Percentiles rank a stretch among this genome's conserved stretches.
phyloP scores from a whole-genome alignment of 2,113 vertebrate species.

The Felis chaus region DNA sequence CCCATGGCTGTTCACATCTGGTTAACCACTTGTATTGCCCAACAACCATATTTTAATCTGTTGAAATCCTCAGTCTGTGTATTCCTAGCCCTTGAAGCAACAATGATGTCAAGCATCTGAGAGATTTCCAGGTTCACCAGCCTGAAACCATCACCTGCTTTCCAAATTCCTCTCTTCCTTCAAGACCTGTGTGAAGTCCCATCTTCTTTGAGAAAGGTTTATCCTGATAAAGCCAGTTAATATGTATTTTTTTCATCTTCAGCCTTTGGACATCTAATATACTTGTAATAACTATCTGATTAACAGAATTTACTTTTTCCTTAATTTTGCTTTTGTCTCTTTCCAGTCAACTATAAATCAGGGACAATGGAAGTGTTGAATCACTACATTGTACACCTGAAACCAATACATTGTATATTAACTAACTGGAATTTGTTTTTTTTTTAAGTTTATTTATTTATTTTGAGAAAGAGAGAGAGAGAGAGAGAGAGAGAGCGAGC shows the following conservation, averaged over 20 bases:
- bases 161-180: background rate
- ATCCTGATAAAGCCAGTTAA: background rate
- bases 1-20: background rate
- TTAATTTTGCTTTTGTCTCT: constrained; percentile 16
- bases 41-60: background rate
- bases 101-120: background rate
- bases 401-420: background rate
- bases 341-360: background rate
- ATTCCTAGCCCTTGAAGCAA: background rate
- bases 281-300: background rate
- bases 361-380: background rate
- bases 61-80: background rate
- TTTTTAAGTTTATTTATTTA: too few relatives aligned
- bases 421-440: background rate
- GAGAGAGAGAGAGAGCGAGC: too few relatives aligned
- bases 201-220: background rate
- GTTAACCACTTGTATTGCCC: constrained; percentile 30
- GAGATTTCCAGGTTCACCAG: background rate
- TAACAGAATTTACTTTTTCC: background rate
- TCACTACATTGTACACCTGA: background rate
- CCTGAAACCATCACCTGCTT: background rate
- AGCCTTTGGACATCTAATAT: background rate
- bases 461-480: too few relatives aligned
- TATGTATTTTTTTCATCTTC: background rate
- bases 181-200: background rate